These are phyloP conservation scores for Hydropsyche tenuis DNA, from an alignment of 1,140 invertebrate species.

Conservation along the genomic window DNA sequence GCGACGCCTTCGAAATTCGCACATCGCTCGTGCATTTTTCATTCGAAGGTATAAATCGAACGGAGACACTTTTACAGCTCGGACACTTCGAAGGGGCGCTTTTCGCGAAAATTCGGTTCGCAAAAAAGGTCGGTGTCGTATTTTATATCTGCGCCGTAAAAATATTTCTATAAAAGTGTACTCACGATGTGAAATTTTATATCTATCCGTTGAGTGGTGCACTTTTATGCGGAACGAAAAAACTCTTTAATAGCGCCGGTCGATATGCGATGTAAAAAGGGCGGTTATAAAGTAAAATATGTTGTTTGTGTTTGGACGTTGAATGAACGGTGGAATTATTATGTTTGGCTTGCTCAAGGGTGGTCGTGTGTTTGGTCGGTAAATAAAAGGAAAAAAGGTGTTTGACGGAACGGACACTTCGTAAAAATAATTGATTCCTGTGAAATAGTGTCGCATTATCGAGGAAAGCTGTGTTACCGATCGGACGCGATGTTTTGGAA, in stretches of 20 bases:
- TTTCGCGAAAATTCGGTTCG: not conserved
- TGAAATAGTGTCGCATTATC: too few species aligned
- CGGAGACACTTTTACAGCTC: not conserved
- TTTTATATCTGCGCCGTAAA: constrained; percentile 1
- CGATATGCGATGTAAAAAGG: too few species aligned
- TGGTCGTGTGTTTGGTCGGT: too few species aligned
- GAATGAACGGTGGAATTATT: not conserved
- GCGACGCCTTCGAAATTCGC: not conserved
- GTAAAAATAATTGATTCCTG: too few species aligned
- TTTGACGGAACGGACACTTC: too few species aligned
- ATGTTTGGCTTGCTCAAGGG: not conserved
- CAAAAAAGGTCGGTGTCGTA: not conserved
- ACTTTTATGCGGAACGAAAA: constrained; percentile 1
- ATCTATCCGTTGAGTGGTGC: not conserved
- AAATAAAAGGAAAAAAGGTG: too few species aligned
- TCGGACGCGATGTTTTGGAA: too few species aligned
- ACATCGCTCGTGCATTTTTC: not conserved
- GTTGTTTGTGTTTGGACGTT: not conserved
- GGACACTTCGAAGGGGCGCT: not conserved
- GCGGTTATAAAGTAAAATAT: too few species aligned
- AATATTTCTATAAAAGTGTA: constrained; percentile 6
- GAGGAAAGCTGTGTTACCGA: too few species aligned
- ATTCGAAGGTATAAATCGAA: not conserved
- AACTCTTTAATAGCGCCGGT: not conserved
- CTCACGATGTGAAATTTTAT: not conserved